Conservation (phyloP, 35 echinoderm and acorn worm genomes). For the Anneissia japonica region DNA sequence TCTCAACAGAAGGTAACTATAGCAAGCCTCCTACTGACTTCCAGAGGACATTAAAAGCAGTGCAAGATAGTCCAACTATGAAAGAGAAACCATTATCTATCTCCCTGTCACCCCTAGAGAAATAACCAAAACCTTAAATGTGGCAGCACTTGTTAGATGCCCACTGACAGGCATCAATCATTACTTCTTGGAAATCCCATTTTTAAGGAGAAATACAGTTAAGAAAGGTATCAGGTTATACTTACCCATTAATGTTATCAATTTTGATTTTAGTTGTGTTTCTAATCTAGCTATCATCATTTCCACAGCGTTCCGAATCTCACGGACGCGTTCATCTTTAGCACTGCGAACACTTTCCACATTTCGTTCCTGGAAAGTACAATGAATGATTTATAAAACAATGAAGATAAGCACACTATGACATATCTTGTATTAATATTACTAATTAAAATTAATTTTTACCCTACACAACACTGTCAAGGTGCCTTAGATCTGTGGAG, state of each 20-base stretch:
- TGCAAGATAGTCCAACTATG: too few species aligned
- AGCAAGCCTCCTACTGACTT: too few species aligned
- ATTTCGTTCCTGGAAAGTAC: constrained; percentile 73
- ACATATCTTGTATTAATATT: background rate
- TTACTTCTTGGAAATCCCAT: too few species aligned
- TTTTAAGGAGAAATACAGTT: too few species aligned
- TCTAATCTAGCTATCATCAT: constrained; percentile 98
- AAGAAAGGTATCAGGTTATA: too few species aligned
- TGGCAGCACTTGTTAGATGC: too few species aligned
- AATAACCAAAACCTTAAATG: too few species aligned
- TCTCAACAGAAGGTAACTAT: too few species aligned
- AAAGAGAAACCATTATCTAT: too few species aligned
- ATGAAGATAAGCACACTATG: background rate
- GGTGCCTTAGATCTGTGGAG: background rate
- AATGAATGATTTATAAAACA: background rate
- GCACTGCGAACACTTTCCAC: constrained; percentile 98
- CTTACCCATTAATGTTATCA: constrained; percentile 96
- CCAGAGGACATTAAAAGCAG: too few species aligned
- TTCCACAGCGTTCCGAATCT: constrained; percentile 93
- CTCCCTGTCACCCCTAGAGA: too few species aligned
- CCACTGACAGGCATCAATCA: too few species aligned
- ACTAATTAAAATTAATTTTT: background rate
- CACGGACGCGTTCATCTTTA: constrained; percentile 92
- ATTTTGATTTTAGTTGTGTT: constrained; percentile 97
- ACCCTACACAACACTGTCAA: background rate